Conservation (phyloP, 2,797 vertebrate genomes). For the Fratercula arctica region DNA sequence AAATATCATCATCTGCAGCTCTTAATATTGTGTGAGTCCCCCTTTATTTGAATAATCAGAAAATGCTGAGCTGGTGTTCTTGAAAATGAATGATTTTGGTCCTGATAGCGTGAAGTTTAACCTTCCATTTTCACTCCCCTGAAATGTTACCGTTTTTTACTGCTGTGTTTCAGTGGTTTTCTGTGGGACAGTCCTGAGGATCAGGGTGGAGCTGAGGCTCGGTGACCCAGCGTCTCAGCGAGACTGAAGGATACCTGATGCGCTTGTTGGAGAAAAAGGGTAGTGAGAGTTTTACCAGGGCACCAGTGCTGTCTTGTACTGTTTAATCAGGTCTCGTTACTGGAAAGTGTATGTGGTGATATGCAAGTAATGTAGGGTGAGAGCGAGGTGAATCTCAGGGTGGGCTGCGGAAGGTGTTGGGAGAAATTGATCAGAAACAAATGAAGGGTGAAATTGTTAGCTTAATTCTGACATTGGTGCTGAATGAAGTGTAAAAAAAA, state of each 20-base stretch:
- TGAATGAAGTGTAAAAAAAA: neutral
- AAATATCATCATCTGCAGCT: neutral
- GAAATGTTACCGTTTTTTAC: neutral
- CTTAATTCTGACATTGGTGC: neutral
- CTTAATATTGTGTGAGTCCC: neutral
- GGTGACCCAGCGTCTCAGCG: neutral
- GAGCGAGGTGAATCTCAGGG: fast-evolving
- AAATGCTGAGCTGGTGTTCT: neutral
- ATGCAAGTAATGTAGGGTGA: fast-evolving
- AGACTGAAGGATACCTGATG: neutral
- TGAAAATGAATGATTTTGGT: neutral
- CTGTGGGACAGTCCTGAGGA: neutral
- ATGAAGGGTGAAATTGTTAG: conserved; percentile 18
- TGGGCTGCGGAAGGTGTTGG: neutral
- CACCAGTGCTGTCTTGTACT: neutral
- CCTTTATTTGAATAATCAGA: neutral
- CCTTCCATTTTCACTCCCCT: neutral
- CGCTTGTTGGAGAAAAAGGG: neutral
- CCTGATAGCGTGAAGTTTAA: neutral
- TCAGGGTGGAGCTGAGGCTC: neutral
- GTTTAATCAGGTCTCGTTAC: neutral
- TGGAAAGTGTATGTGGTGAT: neutral
- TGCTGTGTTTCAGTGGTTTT: neutral
- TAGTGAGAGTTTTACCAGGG: neutral
- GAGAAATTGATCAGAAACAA: conserved; percentile 33